Evolutionary conservation across 2,113 vertebrate species (phyloP).

Genomic region (Leptobrachium ailaonicum): DNA sequence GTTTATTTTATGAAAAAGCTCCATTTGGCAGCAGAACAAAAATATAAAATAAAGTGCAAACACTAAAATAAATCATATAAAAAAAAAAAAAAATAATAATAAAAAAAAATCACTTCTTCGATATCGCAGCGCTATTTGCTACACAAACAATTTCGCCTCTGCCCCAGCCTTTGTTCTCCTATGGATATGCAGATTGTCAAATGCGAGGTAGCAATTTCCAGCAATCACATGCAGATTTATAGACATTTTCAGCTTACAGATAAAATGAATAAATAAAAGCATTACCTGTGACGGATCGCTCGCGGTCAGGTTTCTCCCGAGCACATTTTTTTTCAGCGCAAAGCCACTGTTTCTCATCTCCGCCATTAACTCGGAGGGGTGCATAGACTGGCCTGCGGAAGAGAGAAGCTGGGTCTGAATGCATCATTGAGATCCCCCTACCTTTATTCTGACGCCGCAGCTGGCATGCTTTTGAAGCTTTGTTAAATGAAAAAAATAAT

Average conservation of each 20-base stretch:
- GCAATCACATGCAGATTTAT: slow-evolving; percentile 77
- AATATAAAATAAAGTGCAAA: slow-evolving; percentile 53
- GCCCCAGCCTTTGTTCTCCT: slow-evolving; percentile 57
- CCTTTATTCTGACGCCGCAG: slow-evolving; percentile 86
- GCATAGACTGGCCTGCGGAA: slow-evolving; percentile 98
- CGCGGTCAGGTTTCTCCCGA: slow-evolving; percentile 93
- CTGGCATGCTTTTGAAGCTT: slow-evolving; percentile 89
- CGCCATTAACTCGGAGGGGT: slow-evolving; percentile 99
- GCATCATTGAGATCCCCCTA: slow-evolving; percentile 87
- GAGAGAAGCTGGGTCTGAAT: slow-evolving; percentile 95
- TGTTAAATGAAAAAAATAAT: slow-evolving; percentile 89
- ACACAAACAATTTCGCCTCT: too few species aligned
- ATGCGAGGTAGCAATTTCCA: slow-evolving; percentile 76
- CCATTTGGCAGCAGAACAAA: slow-evolving; percentile 44
- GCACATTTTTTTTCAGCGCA: slow-evolving; percentile 98
- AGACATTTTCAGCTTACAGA: slow-evolving; percentile 79
- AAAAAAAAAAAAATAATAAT: slow-evolving; percentile 57
- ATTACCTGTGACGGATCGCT: slow-evolving; percentile 98
- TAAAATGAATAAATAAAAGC: slow-evolving; percentile 68
- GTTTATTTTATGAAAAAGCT: slow-evolving; percentile 64
- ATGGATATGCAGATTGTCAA: slow-evolving; percentile 79
- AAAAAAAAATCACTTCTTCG: slow-evolving; percentile 47
- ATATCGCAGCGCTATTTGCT: too few species aligned
- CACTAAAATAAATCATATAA: slow-evolving; percentile 30
- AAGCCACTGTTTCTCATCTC: slow-evolving; percentile 99